Evolutionary conservation across 2,888 invertebrate species (phyloP), one percentile per base, ranked within the genome.

Genomic region (Stegophylla sp.): DNA sequence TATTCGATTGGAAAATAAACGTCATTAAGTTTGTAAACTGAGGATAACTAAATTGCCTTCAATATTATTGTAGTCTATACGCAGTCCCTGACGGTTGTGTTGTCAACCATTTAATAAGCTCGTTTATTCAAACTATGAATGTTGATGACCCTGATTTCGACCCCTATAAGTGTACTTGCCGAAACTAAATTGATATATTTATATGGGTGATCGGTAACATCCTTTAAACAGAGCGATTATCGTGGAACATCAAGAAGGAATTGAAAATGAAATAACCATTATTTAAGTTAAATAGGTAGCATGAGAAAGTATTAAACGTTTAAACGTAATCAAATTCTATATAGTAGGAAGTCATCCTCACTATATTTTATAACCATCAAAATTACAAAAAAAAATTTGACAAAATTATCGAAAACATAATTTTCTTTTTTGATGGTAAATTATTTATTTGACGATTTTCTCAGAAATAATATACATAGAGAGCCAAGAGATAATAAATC

Each of bases 101-200:
- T 20, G 69, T 69, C 77, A 77, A 59, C 77, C 23, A 43, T 69
- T 77, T 77, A 69, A 45, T 77, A 69, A 43, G 56, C 69, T 20
- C 77, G 69, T 67, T 77, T 69, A 69, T 69, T 77, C 23, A 34
- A 77, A 28, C 45, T 48, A 77, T 59, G 12, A 69, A 69, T 34
- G 59, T 34, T 48, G 69, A 77, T 77, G 77, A 77, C 77, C 77
- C 77, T 77, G 77, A 77, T 77, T 77, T 77, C 69, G 77, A 77
- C 77, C 77, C 77, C 77, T 77, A 77, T 77, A 59, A 41, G 59
- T 51, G 17, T 63, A 53, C n/a, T 67, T 34, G 53, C 66, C 9
- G 26, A 66, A 77, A 69, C 23, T 23, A 77, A 77, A 59, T 69
- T 69, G 77, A 77, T 69, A 69, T 73, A 43, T 26, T 15, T 51